A percentile compares a stretch with the other conserved stretches of the same genome.
Evolutionary conservation across 2,113 vertebrate genomes (phyloP).

Genomic region (Lathamus discolor): DNA sequence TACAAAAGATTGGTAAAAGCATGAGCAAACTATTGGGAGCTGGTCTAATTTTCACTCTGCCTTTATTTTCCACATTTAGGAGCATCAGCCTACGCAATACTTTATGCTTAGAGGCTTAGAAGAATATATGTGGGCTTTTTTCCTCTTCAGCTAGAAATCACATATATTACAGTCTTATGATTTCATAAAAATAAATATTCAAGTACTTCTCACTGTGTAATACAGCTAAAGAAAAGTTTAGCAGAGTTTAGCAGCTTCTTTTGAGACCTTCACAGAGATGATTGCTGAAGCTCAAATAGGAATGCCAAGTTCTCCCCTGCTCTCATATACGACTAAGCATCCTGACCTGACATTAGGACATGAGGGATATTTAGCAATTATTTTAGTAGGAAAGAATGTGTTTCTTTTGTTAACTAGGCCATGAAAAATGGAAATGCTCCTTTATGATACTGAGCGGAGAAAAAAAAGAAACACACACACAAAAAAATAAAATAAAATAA

Average conservation of each 20-base stretch:
- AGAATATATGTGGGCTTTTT: not conserved
- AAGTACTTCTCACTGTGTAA: not conserved
- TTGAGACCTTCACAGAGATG: not conserved
- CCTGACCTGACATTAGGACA: not conserved
- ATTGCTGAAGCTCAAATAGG: not conserved
- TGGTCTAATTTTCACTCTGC: conserved; percentile 31
- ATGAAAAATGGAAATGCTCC: not conserved
- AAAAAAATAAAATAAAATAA: no score
- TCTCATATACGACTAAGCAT: not conserved
- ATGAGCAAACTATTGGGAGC: conserved; percentile 35
- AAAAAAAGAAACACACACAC: no score
- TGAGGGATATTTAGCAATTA: not conserved
- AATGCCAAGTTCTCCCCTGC: not conserved
- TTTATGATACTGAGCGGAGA: not conserved
- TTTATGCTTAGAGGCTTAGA: not conserved
- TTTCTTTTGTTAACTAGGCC: not conserved
- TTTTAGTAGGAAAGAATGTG: not conserved
- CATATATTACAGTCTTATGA: not conserved
- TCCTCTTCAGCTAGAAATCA: not conserved
- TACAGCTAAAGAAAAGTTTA: not conserved
- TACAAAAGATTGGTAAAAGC: conserved; percentile 2
- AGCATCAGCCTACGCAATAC: not conserved
- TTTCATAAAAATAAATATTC: no score
- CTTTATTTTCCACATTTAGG: conserved; percentile 14
- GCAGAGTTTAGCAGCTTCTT: not conserved